Conservation (phyloP, 2,888 invertebrate genomes). For the Rugalucina vietnamica region DNA sequence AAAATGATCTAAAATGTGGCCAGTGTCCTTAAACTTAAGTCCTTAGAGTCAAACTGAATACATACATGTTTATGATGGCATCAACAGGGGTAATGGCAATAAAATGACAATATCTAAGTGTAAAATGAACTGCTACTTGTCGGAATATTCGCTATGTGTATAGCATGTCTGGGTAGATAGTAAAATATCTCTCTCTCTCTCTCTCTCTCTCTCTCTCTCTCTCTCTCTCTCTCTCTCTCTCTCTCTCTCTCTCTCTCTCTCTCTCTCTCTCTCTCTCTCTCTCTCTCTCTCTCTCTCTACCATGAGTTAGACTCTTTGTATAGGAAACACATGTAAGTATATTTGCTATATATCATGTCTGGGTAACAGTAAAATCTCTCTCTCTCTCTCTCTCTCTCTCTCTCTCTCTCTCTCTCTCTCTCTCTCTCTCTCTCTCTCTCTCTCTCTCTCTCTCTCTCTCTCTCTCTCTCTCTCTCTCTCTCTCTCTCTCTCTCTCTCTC, state of each 20-base stretch:
- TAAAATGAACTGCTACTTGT: too few species aligned
- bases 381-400: not conserved
- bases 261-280: slow-evolving; percentile 24
- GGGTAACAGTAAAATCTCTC: not conserved
- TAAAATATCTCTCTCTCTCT: too few species aligned
- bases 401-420: not conserved
- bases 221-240: slow-evolving; percentile 46
- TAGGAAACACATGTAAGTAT: too few species aligned
- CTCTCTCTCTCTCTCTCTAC: slow-evolving; percentile 25
- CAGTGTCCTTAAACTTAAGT: too few species aligned
- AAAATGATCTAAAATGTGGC: too few species aligned
- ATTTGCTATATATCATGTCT: too few species aligned
- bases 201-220: slow-evolving; percentile 41
- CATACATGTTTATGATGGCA: too few species aligned
- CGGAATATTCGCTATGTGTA: too few species aligned
- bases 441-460: slow-evolving; percentile 2
- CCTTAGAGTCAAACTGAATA: too few species aligned
- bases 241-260: slow-evolving; percentile 42
- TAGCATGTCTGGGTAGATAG: slow-evolving; percentile 8
- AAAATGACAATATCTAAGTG: too few species aligned
- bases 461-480: slow-evolving; percentile 23
- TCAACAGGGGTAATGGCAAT: too few species aligned
- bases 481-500: not conserved
- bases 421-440: not conserved
- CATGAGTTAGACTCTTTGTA: too few species aligned